These are phyloP conservation scores for Ennomos erosarius DNA, from an alignment of 2,888 invertebrate species.

Conservation along the genomic window DNA sequence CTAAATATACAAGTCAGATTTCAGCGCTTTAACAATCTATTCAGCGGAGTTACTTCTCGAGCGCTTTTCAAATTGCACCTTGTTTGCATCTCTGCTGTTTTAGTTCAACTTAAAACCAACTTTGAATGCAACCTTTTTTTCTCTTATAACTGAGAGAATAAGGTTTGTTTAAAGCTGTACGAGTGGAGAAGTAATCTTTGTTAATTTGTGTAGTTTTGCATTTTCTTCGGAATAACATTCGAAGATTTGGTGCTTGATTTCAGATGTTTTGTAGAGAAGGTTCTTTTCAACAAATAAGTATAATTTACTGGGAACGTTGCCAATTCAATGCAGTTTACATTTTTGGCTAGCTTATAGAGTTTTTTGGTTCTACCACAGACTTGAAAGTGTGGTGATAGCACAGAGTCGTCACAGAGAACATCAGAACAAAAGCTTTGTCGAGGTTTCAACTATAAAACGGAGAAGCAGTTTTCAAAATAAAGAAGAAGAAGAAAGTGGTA, in stretches of 20 bases:
- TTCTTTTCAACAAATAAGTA: constrained; percentile 1
- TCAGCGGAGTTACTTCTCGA: constrained; percentile 28
- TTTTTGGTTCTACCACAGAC: no score
- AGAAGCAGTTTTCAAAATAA: no score
- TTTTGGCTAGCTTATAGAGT: no score
- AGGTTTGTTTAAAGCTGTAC: neutral
- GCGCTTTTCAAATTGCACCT: constrained; percentile 41
- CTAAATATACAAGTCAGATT: constrained; percentile 26
- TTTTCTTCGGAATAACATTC: constrained; percentile 5
- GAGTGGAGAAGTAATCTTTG: constrained; percentile 2
- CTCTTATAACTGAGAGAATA: neutral
- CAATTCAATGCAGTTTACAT: neutral
- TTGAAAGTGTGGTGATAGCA: no score
- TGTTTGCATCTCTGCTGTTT: constrained; percentile 36
- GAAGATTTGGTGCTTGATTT: constrained; percentile 11
- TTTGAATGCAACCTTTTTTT: neutral
- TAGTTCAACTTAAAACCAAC: constrained; percentile 18
- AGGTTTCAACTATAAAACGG: no score
- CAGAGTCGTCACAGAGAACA: no score
- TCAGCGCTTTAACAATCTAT: constrained; percentile 22
- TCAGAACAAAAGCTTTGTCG: no score
- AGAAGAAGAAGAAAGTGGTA: no score
- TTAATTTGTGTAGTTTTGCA: constrained; percentile 3
- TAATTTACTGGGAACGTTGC: constrained; percentile 14
- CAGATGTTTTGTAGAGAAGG: constrained; percentile 14